Conservation (phyloP, 2,113 vertebrate species). For the Meleagris gallopavo region DNA sequence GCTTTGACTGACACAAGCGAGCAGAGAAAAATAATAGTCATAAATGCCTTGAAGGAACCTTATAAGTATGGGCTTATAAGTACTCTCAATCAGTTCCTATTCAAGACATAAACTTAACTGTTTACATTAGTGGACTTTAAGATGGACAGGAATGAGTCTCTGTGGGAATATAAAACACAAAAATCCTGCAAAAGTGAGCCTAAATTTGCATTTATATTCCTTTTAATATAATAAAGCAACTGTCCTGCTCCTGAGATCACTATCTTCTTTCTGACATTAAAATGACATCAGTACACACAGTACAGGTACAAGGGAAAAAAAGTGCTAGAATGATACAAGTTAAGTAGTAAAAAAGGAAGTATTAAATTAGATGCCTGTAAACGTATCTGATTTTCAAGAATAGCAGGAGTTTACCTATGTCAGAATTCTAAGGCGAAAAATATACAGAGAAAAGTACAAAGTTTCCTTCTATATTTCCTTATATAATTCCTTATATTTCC, state of each 20-base stretch:
- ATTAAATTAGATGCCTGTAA: background rate
- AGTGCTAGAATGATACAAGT: background rate
- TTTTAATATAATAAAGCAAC: conserved; percentile 12
- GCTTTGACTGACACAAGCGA: background rate
- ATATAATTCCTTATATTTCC: background rate
- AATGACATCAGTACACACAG: background rate
- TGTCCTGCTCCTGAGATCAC: background rate
- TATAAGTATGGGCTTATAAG: background rate
- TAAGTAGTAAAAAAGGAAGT: background rate
- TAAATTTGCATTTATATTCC: conserved; percentile 11
- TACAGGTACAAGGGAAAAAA: background rate
- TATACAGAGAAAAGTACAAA: background rate
- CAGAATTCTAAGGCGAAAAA: background rate
- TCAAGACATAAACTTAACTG: background rate
- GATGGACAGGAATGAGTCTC: background rate
- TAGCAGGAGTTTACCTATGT: background rate
- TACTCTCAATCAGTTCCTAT: background rate
- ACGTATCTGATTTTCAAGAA: background rate
- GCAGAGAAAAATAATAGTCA: background rate
- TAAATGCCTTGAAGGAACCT: background rate
- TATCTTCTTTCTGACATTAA: background rate
- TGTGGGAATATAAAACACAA: conserved; percentile 10
- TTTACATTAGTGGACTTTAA: background rate
- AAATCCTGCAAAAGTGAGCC: conserved; percentile 4
- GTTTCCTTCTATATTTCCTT: background rate